phyloP scores from a whole-genome alignment of 2,113 vertebrate genomes.

The Lathamus discolor region DNA sequence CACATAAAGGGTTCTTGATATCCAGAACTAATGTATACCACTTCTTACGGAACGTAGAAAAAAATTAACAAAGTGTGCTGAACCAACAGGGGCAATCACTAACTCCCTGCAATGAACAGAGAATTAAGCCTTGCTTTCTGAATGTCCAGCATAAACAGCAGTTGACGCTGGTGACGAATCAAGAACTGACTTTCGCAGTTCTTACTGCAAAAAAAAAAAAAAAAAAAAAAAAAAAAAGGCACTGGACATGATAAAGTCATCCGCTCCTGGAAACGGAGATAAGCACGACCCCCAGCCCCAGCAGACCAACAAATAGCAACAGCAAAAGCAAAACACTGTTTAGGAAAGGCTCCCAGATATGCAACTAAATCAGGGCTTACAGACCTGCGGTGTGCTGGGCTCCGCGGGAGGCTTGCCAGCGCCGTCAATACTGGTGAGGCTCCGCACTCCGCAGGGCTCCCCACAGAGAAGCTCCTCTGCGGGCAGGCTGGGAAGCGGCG shows the following conservation, averaged over 20 bases:
- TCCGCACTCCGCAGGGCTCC: fast-evolving
- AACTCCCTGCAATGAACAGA: not conserved
- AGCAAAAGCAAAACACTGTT: too few relatives aligned
- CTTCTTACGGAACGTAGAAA: not conserved
- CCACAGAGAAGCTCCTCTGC: too few relatives aligned
- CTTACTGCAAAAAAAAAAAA: not conserved
- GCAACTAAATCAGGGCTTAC: not conserved
- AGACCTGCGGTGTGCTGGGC: fast-evolving
- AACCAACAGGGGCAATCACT: not conserved
- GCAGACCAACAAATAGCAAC: not conserved
- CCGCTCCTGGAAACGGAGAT: not conserved
- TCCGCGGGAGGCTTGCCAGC: not conserved
- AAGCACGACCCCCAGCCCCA: not conserved
- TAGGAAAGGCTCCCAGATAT: not conserved
- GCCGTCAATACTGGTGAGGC: too few relatives aligned
- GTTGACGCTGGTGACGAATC: too few relatives aligned
- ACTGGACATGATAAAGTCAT: not conserved
- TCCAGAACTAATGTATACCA: not conserved
- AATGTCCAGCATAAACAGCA: not conserved
- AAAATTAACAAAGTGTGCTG: not conserved
- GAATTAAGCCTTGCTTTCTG: not conserved
- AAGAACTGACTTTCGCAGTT: too few relatives aligned
- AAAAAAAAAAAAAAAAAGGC: not conserved
- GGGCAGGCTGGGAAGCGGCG: too few relatives aligned
- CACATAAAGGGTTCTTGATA: not conserved